A percentile compares a stretch with the other conserved stretches of the same genome.
Conservation (phyloP, 1,140 invertebrate species). For the Halictus rubicundus region DNA sequence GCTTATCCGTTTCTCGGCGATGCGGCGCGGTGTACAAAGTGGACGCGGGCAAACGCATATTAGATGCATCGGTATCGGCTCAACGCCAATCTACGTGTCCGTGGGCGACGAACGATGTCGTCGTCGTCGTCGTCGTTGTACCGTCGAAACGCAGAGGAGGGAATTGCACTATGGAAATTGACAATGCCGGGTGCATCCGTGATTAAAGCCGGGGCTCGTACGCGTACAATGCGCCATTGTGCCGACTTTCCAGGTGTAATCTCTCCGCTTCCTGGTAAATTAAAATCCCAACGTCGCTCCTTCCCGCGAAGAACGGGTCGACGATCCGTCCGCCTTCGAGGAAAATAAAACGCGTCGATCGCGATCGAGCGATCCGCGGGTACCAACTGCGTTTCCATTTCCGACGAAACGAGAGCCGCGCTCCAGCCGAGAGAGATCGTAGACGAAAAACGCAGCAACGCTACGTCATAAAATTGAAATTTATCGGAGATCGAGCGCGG, state of each 20-base stretch:
- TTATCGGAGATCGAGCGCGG: background rate
- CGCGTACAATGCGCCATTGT: conserved; percentile 71
- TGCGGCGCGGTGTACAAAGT: conserved; percentile 10
- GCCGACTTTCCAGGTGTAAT: conserved; percentile 65
- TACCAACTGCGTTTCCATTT: background rate
- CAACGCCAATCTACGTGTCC: background rate
- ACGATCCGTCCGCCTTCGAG: background rate
- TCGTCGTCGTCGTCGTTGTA: conserved; percentile 5
- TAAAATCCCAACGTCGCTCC: conserved; percentile 54
- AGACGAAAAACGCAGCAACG: background rate
- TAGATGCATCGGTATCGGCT: conserved; percentile 36
- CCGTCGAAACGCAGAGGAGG: background rate
- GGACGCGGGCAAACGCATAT: conserved; percentile 27
- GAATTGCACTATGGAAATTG: conserved; percentile 72
- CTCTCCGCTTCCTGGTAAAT: conserved; percentile 62
- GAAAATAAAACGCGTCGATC: background rate
- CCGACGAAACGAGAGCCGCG: background rate
- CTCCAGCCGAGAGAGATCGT: background rate
- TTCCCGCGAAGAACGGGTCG: background rate
- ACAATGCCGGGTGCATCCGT: conserved; percentile 73
- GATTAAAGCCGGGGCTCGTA: conserved; percentile 69
- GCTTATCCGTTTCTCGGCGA: conserved; percentile 18
- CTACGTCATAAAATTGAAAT: conserved; percentile 36
- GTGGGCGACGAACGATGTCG: conserved; percentile 58
- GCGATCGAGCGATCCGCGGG: too few relatives aligned